Percentiles rank a stretch among this genome's conserved stretches.
Conservation (phyloP, 2,797 vertebrate genomes). For the Enteromius unitaeniatus region DNA sequence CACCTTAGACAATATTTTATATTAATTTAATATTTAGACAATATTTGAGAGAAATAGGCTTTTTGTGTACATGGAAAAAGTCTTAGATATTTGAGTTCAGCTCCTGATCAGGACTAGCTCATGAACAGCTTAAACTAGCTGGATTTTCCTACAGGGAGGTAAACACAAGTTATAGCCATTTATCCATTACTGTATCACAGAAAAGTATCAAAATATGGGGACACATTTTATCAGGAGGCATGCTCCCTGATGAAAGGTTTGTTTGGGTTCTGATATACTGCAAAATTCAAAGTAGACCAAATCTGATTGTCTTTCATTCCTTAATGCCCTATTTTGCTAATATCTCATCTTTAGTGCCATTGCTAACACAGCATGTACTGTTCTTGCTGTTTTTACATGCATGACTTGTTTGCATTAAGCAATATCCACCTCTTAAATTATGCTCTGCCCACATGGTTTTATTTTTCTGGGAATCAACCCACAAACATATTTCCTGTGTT, state of each 20-base stretch:
- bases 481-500: slow-evolving; percentile 2
- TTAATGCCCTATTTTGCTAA: neutral
- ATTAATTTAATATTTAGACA: too few relatives aligned
- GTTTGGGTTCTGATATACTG: neutral
- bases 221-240: neutral
- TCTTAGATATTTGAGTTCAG: too few relatives aligned
- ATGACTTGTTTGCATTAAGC: neutral
- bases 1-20: too few relatives aligned
- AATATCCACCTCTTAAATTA: slow-evolving; percentile 12
- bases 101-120: too few relatives aligned
- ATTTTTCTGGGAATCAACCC: slow-evolving; percentile 1
- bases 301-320: neutral
- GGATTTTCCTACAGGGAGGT: neutral
- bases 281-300: neutral
- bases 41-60: too few relatives aligned
- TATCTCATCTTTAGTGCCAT: neutral
- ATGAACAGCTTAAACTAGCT: too few relatives aligned
- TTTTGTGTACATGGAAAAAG: too few relatives aligned
- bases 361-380: neutral
- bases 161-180: neutral
- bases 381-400: neutral
- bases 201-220: neutral
- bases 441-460: neutral
- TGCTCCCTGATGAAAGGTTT: neutral
- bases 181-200: neutral